Conservation (phyloP, 2,797 vertebrate species). For the Diglossa cyanea region DNA sequence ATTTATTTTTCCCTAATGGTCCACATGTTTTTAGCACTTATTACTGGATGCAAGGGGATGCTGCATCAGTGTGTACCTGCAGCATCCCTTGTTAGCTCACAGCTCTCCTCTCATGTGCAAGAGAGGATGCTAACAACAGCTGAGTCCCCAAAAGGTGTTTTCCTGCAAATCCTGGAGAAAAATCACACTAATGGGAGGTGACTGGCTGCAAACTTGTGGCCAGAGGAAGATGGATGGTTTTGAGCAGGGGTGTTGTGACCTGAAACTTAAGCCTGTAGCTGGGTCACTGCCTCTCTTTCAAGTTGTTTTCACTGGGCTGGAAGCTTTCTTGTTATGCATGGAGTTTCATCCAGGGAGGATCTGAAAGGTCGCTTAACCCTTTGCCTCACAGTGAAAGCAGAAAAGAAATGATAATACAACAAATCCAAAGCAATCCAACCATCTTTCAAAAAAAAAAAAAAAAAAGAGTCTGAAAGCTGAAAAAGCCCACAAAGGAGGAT, state of each 20-base stretch:
- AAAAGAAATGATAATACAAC: constrained; percentile 19
- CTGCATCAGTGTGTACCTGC: neutral
- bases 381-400: neutral
- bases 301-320: constrained; percentile 46
- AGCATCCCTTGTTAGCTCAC: neutral
- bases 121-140: neutral
- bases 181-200: neutral
- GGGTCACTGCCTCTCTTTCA: constrained; percentile 60
- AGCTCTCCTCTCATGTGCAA: neutral
- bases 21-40: neutral
- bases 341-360: constrained; percentile 37
- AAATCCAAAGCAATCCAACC: constrained; percentile 1
- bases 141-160: neutral
- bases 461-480: neutral
- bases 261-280: constrained; percentile 38
- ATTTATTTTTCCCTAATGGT: neutral
- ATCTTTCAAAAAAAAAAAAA: neutral
- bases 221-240: neutral
- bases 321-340: constrained; percentile 47
- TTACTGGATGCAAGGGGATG: neutral
- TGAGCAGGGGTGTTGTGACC: constrained; percentile 38
- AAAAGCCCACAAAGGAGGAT: neutral
- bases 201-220: neutral
- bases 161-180: neutral
- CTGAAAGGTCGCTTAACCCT: constrained; percentile 17